Conservation (phyloP, 1,140 invertebrate genomes). For the Stegodyphus dumicola region DNA sequence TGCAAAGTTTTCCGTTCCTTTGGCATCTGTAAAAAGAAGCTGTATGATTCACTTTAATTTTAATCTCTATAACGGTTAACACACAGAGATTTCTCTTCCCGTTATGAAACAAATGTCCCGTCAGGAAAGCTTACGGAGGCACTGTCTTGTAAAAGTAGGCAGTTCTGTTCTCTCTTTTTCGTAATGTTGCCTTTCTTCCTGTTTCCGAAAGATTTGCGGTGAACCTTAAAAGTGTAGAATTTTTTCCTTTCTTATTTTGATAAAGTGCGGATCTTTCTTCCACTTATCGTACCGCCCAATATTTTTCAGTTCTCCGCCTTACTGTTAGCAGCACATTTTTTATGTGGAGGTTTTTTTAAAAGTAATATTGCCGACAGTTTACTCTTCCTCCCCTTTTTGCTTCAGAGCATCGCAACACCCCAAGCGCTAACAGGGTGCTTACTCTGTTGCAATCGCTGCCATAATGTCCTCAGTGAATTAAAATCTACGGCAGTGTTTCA, state of each 20-base stretch:
- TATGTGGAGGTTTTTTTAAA: slow-evolving; percentile 29
- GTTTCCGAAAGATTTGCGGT: slow-evolving; percentile 57
- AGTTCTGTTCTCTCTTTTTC: background rate
- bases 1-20: too few species aligned
- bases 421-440: slow-evolving; percentile 15
- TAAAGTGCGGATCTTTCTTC: slow-evolving; percentile 23
- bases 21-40: too few species aligned
- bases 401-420: background rate
- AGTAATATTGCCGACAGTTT: background rate
- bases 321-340: slow-evolving; percentile 6
- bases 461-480: slow-evolving; percentile 30
- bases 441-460: background rate
- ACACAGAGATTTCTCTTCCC: background rate
- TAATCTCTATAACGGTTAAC: too few species aligned
- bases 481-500: slow-evolving; percentile 35
- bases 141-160: slow-evolving; percentile 2
- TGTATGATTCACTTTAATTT: too few species aligned
- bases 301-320: slow-evolving; percentile 18
- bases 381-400: background rate
- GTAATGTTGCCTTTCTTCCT: background rate
- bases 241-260: slow-evolving; percentile 12
- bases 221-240: slow-evolving; percentile 40
- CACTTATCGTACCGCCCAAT: background rate
- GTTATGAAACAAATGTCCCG: slow-evolving; percentile 17
- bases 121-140: slow-evolving; percentile 15